phyloP scores from a whole-genome alignment of 2,113 vertebrate species.

The Solea senegalensis region DNA sequence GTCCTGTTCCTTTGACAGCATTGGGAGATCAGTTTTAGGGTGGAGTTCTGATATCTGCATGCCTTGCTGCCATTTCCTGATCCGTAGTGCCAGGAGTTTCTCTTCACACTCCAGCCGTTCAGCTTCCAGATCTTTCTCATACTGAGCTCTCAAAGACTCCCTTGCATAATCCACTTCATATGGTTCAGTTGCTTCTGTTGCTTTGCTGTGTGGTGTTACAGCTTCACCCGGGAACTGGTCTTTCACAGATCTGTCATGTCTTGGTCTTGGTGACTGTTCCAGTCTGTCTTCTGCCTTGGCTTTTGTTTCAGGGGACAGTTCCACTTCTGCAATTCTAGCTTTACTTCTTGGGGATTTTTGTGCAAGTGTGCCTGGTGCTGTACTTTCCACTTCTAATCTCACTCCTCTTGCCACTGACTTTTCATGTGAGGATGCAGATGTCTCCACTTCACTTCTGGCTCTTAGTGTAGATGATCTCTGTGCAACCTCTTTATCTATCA shows the following conservation, averaged over 20 bases:
- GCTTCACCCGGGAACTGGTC: constrained; percentile 60
- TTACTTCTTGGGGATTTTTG: constrained; percentile 20
- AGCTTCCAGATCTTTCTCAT: constrained; percentile 71
- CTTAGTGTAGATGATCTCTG: constrained; percentile 24
- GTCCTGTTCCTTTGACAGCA: constrained; percentile 25
- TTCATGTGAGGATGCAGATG: constrained; percentile 4
- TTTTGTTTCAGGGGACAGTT: constrained; percentile 6
- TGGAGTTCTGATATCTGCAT: constrained; percentile 56
- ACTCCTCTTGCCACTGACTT: neutral
- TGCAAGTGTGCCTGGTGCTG: neutral
- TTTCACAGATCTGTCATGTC: constrained; percentile 38
- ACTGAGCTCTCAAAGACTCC: constrained; percentile 58
- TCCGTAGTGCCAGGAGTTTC: constrained; percentile 67
- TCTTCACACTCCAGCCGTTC: constrained; percentile 74
- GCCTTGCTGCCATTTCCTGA: constrained; percentile 77
- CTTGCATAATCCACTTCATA: constrained; percentile 39
- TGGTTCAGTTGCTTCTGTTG: constrained; percentile 22
- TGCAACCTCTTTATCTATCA: no score
- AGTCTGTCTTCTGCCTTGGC: constrained; percentile 32
- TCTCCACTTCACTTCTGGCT: constrained; percentile 19
- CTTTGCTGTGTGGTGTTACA: constrained; percentile 26
- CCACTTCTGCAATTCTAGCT: constrained; percentile 10
- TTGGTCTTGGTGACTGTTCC: constrained; percentile 40
- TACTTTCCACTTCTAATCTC: constrained; percentile 17
- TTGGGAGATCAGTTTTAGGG: constrained; percentile 47